Evolutionary conservation across 2,797 vertebrate genomes (phyloP).

Genomic region (Clarias laeviceps): DNA sequence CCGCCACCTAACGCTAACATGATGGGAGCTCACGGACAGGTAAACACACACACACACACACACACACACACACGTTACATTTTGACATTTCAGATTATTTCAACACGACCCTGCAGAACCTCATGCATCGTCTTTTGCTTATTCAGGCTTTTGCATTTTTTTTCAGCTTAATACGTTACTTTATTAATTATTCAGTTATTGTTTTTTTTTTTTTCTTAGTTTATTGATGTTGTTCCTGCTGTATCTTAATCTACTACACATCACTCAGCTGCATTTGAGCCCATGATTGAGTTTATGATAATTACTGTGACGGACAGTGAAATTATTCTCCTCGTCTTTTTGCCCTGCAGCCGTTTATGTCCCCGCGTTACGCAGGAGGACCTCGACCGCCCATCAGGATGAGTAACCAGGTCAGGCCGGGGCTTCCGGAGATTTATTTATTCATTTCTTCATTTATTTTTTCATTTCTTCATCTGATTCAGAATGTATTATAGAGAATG

Average conservation of each 20-base stretch:
- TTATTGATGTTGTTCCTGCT: background rate
- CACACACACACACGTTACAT: background rate
- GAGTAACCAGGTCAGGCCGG: conserved; percentile 87
- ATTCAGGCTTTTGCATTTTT: conserved; percentile 1
- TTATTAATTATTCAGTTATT: background rate
- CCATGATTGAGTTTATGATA: background rate
- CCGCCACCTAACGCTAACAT: conserved; percentile 85
- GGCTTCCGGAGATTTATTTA: background rate
- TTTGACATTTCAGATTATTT: background rate
- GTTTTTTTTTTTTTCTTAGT: background rate
- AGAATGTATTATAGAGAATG: background rate
- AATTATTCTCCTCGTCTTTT: background rate
- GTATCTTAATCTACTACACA: background rate
- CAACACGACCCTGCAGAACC: background rate
- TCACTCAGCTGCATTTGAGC: background rate
- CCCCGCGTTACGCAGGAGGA: conserved; percentile 93
- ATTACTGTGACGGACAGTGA: background rate
- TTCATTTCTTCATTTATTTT: background rate
- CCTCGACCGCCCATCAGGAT: conserved; percentile 96
- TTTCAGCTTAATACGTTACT: background rate
- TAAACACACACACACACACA: conserved; percentile 67
- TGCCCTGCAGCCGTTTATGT: conserved; percentile 91
- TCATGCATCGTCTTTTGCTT: background rate
- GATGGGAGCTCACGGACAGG: conserved; percentile 90
- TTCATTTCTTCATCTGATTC: background rate